Evolutionary conservation across 2,888 invertebrate species (phyloP), one percentile per base, ranked within the genome.

Genomic region (Eledone cirrhosa): DNA sequence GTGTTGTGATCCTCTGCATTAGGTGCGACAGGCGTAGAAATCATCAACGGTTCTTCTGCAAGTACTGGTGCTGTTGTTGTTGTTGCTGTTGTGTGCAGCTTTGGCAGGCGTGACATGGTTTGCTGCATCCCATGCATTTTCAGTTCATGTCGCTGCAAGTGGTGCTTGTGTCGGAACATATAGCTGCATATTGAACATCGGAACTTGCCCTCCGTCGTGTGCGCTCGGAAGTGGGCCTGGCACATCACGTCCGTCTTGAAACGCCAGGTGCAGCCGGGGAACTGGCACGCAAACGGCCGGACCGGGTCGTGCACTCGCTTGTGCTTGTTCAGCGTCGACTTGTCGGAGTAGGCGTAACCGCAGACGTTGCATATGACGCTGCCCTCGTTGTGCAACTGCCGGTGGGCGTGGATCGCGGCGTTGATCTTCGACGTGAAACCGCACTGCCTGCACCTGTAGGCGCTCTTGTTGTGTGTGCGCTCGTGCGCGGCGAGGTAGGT

Each of bases 91-190:
- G 78, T 77, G 47, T 69, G 48, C 11, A 31, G 72, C 24, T 72
- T 79, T 14, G 41, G 77, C 13, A 31, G 27, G 4, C 78, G 74
- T 1, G 78, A 78, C 76, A 59, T 79, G 27, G 48, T 67, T 48
- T 78, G 83, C 14, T 83, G 69, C 11, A 86, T 84, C 7, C 86
- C 86, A 79, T 90, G 90, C 48, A 87, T 84, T 53, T 83, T 84
- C 33, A 81, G 81, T 75, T 87, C 86, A 78, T 90, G 89, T 59
- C 90, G 82, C 74, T 87, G 86, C 19, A 90, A 83, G 78, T 90
- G 90, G 81, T 90, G 90, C 78, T 89, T 90, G 53, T 89, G 88
- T 19, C 88, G 82, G 79, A 90, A 90, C 13, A 84, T 82, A 78
- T 89, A 89, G 7, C 87, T 86, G 80, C 89, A 89, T 29, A 85